phyloP scores from a whole-genome alignment of 2,113 vertebrate genomes.

The Cranoglanis bouderius region DNA sequence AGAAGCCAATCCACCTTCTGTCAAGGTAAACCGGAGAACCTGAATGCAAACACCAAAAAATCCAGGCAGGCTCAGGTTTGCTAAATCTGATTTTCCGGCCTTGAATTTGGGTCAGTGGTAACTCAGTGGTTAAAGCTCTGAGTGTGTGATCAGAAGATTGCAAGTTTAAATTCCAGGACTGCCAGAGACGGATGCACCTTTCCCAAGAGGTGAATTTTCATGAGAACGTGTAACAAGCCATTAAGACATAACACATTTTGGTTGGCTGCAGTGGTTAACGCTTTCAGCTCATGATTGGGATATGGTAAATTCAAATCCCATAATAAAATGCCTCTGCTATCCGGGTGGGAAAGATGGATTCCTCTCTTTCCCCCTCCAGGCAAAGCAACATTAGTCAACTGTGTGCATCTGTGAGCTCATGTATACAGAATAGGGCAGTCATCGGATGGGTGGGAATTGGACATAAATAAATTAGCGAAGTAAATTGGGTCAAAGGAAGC shows the following conservation, averaged over 20 bases:
- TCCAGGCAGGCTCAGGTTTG: background rate
- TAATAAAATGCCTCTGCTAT: conserved; percentile 16
- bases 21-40: background rate
- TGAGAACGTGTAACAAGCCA: background rate
- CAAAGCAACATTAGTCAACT: conserved; percentile 11
- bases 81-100: background rate
- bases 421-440: conserved; percentile 9
- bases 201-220: background rate
- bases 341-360: background rate
- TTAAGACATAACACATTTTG: background rate
- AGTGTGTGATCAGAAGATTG: background rate
- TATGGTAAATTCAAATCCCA: background rate
- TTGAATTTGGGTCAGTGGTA: background rate
- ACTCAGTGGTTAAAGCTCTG: background rate
- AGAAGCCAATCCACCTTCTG: background rate
- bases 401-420: conserved; percentile 5
- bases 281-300: background rate
- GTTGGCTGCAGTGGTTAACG: background rate
- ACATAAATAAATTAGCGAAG: conserved; percentile 12
- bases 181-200: background rate
- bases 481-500: background rate
- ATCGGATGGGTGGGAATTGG: conserved; percentile 10
- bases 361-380: background rate
- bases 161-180: background rate
- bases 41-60: background rate